Conservation (phyloP, 2,888 invertebrate species). For the Xestia rhomboidea region DNA sequence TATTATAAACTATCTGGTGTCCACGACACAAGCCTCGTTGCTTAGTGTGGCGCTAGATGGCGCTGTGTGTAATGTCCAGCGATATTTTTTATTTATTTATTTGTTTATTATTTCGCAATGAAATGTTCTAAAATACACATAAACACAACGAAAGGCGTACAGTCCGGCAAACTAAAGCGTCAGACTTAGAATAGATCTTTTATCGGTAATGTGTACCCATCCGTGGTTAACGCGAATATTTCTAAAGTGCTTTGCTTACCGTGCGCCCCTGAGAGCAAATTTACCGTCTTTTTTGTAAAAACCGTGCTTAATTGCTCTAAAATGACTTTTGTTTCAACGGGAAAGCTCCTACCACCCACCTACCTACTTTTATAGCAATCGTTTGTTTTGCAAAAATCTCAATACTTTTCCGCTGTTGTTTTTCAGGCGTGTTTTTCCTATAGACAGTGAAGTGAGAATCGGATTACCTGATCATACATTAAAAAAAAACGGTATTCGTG, state of each 20-base stretch:
- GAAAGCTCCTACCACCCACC: constrained; percentile 29
- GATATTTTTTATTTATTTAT: not conserved
- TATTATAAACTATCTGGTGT: too few species aligned
- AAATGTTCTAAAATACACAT: too few species aligned
- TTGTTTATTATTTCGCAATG: too few species aligned
- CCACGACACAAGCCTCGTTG: too few species aligned
- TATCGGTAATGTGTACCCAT: not conserved
- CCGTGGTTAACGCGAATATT: constrained; percentile 54
- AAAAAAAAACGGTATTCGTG: too few species aligned
- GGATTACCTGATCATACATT: not conserved
- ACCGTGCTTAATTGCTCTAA: constrained; percentile 76
- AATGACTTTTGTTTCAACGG: constrained; percentile 70
- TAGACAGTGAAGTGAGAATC: constrained; percentile 1
- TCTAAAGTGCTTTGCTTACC: constrained; percentile 72
- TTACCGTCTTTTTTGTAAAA: constrained; percentile 74
- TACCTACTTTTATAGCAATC: constrained; percentile 7
- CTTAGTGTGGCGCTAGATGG: too few species aligned
- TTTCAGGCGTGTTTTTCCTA: too few species aligned
- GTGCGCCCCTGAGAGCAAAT: constrained; percentile 68
- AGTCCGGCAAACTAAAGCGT: too few species aligned
- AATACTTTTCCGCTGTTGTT: constrained; percentile 8
- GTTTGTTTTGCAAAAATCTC: constrained; percentile 44
- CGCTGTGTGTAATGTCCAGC: not conserved
- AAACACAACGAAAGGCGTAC: too few species aligned
- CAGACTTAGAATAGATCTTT: not conserved